phyloP scores from a whole-genome alignment of 1,140 invertebrate genomes.

The Drosophila ananassae region DNA sequence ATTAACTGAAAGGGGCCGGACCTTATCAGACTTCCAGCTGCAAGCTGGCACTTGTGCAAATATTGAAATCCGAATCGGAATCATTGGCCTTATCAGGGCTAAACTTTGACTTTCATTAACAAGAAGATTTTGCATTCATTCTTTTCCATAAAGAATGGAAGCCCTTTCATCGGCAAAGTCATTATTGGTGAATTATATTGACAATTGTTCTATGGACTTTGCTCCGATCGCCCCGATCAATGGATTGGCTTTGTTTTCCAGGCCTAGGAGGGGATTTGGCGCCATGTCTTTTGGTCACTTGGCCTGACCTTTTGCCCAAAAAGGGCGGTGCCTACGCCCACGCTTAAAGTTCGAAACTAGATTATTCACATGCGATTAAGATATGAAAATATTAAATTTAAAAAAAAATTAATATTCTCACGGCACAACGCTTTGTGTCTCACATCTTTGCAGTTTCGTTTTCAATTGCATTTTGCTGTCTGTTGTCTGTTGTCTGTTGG shows the following conservation, averaged over 20 bases:
- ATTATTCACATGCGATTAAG: constrained; percentile 66
- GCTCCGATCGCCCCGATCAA: constrained; percentile 28
- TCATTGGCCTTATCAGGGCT: constrained; percentile 51
- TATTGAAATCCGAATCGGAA: constrained; percentile 21
- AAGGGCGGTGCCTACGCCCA: constrained; percentile 6
- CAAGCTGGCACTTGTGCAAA: constrained; percentile 57
- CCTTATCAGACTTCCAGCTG: constrained; percentile 31
- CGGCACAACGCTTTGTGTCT: constrained; percentile 42
- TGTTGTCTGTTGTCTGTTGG: constrained; percentile 15
- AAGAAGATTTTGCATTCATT: constrained; percentile 30
- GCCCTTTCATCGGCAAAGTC: constrained; percentile 54
- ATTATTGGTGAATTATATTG: constrained; percentile 37
- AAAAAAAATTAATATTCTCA: constrained; percentile 73
- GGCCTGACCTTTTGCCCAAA: constrained; percentile 29
- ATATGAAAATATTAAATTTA: constrained; percentile 8
- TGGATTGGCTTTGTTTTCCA: constrained; percentile 30
- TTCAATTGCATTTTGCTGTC: constrained; percentile 67
- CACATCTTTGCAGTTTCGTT: constrained; percentile 62
- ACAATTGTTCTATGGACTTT: constrained; percentile 27
- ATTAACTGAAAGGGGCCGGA: constrained; percentile 16
- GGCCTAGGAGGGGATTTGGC: constrained; percentile 1
- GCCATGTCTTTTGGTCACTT: constrained; percentile 31
- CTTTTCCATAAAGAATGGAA: constrained; percentile 47
- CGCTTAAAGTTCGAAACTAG: constrained; percentile 9
- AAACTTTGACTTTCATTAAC: constrained; percentile 71